Evolutionary conservation across 64 coral and sea anemone species (phyloP).

Genomic region (Trachythela sp.): DNA sequence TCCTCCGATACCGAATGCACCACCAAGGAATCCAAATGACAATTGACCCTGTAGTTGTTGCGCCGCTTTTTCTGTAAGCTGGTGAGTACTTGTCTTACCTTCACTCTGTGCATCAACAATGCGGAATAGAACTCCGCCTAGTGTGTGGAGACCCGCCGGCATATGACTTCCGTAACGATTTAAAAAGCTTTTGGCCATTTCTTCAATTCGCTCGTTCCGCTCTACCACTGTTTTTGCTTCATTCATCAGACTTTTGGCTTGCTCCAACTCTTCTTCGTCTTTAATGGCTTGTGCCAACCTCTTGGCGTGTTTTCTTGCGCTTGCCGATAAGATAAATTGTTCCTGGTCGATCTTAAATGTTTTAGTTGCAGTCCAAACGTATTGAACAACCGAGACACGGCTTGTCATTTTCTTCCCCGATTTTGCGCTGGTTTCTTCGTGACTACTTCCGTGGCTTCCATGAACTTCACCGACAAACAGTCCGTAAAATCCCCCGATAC

Average conservation of each 20-base stretch:
- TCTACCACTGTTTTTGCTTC: too few relatives aligned
- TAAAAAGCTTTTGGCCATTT: constrained; percentile 34
- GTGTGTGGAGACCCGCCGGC: constrained; percentile 43
- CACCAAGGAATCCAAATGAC: background rate
- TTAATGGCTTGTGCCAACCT: background rate
- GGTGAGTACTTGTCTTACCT: background rate
- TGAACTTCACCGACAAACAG: background rate
- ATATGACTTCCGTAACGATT: constrained; percentile 51
- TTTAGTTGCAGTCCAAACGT: constrained; percentile 33
- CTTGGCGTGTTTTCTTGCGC: constrained; percentile 28
- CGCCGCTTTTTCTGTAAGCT: background rate
- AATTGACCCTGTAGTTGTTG: constrained; percentile 8
- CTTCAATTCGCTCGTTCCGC: background rate
- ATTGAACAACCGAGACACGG: constrained; percentile 24
- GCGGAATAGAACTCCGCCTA: constrained; percentile 46
- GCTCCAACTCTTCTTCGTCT: background rate
- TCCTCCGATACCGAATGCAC: too few relatives aligned
- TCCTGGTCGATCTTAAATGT: constrained; percentile 33
- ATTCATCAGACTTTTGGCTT: too few relatives aligned
- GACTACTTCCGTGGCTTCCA: constrained; percentile 3
- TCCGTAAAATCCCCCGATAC: background rate
- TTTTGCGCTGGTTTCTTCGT: background rate
- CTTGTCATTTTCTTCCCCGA: constrained; percentile 19
- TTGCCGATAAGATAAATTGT: background rate
- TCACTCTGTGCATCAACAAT: constrained; percentile 5